These are phyloP conservation scores for Plagodis dolabraria DNA, from an alignment of 2,888 invertebrate genomes.

Conservation along the genomic window DNA sequence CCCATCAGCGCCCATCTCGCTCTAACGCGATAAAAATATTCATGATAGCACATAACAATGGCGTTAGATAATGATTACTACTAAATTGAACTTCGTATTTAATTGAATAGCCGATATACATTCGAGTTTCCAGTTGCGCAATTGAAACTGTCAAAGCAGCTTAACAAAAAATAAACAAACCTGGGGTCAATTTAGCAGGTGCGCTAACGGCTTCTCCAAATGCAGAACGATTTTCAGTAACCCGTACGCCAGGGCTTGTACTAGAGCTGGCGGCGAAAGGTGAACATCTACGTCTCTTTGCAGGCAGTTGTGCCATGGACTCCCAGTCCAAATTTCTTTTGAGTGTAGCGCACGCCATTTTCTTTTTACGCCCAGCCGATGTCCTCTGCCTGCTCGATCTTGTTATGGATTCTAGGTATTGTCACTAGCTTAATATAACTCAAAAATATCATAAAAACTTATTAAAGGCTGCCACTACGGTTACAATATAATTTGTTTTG, in stretches of 20 bases:
- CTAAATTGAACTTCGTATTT: too few species aligned
- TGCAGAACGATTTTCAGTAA: conserved; percentile 87
- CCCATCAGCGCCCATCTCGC: conserved; percentile 63
- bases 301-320: conserved; percentile 94
- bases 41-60: conserved; percentile 72
- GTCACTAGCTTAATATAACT: conserved; percentile 58
- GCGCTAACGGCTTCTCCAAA: conserved; percentile 93
- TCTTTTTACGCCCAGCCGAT: conserved; percentile 87
- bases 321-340: conserved; percentile 98
- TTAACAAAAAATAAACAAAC: conserved; percentile 85
- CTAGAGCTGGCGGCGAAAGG: conserved; percentile 90
- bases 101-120: too few species aligned
- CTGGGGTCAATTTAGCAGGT: conserved; percentile 92
- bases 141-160: neutral
- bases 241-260: conserved; percentile 80
- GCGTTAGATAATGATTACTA: conserved; percentile 56
- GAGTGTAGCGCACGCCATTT: conserved; percentile 99
- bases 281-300: conserved; percentile 95
- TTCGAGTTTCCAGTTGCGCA: neutral
- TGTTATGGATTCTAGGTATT: conserved; percentile 56
- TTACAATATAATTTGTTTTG: conserved; percentile 54
- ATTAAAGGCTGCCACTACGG: conserved; percentile 57
- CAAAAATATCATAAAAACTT: conserved; percentile 66
- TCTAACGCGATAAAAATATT: conserved; percentile 78
- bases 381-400: conserved; percentile 67